phyloP scores from a whole-genome alignment of 2,888 invertebrate genomes.

The Amphipoea oculea region DNA sequence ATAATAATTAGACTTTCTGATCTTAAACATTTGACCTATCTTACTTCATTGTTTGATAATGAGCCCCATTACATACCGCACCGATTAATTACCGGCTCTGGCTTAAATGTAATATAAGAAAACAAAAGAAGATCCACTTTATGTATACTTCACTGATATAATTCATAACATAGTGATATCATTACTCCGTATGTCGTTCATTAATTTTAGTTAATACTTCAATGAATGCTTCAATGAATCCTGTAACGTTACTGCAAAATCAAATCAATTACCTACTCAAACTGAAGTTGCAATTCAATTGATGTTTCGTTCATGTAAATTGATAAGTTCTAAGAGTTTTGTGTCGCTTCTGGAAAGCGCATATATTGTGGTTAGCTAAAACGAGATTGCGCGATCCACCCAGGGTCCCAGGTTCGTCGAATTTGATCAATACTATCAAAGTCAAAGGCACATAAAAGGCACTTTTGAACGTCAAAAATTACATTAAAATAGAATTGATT shows the following conservation, averaged over 20 bases:
- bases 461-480: too few relatives aligned
- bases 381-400: not conserved
- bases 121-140: not conserved
- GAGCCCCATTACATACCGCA: not conserved
- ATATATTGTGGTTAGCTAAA: not conserved
- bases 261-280: not conserved
- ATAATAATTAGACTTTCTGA: constrained; percentile 13
- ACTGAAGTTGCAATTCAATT: not conserved
- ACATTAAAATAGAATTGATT: too few relatives aligned
- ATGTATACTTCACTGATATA: not conserved
- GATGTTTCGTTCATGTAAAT: not conserved
- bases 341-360: not conserved
- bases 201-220: not conserved
- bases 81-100: not conserved
- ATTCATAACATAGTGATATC: not conserved
- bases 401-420: not conserved
- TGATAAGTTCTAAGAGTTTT: constrained; percentile 1
- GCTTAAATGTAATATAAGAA: not conserved
- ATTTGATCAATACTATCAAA: constrained; percentile 7
- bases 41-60: constrained; percentile 10
- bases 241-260: not conserved
- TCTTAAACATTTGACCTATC: constrained; percentile 12
- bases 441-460: too few relatives aligned
- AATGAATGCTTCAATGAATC: constrained; percentile 4
- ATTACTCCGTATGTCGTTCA: not conserved